Conservation (phyloP, 2,113 vertebrate genomes). For the Pollachius pollachius region DNA sequence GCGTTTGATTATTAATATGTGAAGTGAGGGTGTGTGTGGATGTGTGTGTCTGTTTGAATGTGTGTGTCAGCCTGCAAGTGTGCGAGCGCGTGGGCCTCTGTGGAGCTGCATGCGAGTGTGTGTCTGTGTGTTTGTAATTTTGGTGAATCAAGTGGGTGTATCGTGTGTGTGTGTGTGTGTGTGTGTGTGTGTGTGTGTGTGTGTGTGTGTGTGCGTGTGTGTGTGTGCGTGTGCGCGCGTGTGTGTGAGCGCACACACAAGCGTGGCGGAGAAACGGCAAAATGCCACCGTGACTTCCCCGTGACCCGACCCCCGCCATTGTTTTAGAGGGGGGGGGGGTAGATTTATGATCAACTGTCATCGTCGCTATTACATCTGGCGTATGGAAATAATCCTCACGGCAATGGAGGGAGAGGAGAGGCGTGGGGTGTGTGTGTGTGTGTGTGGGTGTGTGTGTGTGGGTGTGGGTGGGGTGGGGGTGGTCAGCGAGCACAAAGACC, state of each 20-base stretch:
- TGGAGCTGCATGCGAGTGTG: no score
- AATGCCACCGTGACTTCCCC: constrained; percentile 55
- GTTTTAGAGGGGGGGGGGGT: constrained; percentile 2
- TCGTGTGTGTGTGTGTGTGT: no score
- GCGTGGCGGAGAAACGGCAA: constrained; percentile 48
- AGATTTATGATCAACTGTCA: constrained; percentile 66
- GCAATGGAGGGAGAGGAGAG: constrained; percentile 45
- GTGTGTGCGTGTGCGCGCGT: constrained; percentile 10
- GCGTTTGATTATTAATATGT: constrained; percentile 45
- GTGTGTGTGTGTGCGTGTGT: constrained; percentile 7
- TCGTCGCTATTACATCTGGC: constrained; percentile 64
- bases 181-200: constrained; percentile 6
- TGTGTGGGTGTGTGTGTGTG: no score
- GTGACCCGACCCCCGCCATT: constrained; percentile 43
- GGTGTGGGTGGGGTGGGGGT: no score
- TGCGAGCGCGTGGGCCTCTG: no score
- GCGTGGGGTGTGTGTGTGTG: constrained; percentile 52
- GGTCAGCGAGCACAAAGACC: no score
- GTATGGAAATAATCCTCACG: constrained; percentile 68
- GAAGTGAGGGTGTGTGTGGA: constrained; percentile 8
- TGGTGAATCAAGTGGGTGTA: no score
- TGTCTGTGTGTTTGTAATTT: no score
- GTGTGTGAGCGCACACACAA: constrained; percentile 7
- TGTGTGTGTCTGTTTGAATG: no score
- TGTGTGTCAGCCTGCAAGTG: no score